phyloP scores from a whole-genome alignment of 2,888 invertebrate species.

The Aethes cnicana region DNA sequence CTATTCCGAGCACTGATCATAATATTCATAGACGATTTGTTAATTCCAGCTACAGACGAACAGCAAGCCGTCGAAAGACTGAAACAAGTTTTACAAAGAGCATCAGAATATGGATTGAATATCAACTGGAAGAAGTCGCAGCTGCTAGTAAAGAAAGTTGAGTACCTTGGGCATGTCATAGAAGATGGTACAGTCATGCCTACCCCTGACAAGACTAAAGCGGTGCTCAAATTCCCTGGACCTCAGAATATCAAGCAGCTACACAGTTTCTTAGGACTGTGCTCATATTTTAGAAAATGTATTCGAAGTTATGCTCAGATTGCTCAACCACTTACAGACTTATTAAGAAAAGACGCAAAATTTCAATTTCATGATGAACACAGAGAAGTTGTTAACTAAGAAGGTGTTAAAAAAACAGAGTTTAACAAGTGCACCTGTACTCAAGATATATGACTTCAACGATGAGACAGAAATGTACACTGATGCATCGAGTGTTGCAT shows the following conservation, averaged over 20 bases:
- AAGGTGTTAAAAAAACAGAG: too few relatives aligned
- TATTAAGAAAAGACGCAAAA: conserved; percentile 25
- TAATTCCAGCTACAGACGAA: conserved; percentile 29
- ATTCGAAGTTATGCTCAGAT: conserved; percentile 35
- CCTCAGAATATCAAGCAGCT: conserved; percentile 35
- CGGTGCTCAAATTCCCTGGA: conserved; percentile 32
- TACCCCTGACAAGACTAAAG: conserved; percentile 33
- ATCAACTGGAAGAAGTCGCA: conserved; percentile 10
- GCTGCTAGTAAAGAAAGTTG: conserved; percentile 34
- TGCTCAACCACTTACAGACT: conserved; percentile 36
- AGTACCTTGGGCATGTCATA: conserved; percentile 38
- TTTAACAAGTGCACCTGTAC: too few relatives aligned
- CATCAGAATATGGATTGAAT: conserved; percentile 37
- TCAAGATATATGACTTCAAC: too few relatives aligned
- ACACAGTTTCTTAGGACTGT: conserved; percentile 21
- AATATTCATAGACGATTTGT: conserved; percentile 33
- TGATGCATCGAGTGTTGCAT: too few relatives aligned
- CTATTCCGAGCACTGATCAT: too few relatives aligned
- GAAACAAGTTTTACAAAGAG: conserved; percentile 10
- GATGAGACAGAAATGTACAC: too few relatives aligned
- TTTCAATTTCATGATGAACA: conserved; percentile 18
- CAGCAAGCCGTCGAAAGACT: conserved; percentile 25
- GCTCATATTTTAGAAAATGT: conserved; percentile 2
- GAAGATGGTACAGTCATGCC: conserved; percentile 32
- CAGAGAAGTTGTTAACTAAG: too few relatives aligned